Percentiles rank a stretch among this genome's conserved stretches.
Conservation (phyloP, 2,797 vertebrate species). For the Phalanger gymnotis region DNA sequence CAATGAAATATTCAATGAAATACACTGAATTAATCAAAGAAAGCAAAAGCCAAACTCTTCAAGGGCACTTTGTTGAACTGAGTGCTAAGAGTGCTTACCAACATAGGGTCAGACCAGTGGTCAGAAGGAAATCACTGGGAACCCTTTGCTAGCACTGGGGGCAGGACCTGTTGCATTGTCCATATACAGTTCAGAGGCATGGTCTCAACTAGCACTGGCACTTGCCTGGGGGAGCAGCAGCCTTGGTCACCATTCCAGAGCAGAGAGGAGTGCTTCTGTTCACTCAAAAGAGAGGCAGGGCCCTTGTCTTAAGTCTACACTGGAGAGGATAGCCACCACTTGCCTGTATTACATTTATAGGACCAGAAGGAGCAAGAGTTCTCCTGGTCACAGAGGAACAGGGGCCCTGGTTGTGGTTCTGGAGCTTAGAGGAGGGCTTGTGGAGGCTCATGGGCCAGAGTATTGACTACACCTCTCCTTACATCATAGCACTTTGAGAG, state of each 20-base stretch:
- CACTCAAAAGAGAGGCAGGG: not conserved
- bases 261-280: not conserved
- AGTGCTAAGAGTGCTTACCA: too few species aligned
- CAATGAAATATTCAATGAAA: too few species aligned
- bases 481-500: not conserved
- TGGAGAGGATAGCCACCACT: not conserved
- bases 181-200: not conserved
- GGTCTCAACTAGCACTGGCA: not conserved
- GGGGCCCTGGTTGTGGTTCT: not conserved
- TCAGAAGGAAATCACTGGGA: not conserved
- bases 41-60: too few species aligned
- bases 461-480: not conserved
- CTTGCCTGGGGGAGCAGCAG: not conserved
- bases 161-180: not conserved
- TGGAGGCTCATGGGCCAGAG: not conserved
- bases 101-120: not conserved
- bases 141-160: not conserved
- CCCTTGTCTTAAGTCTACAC: not conserved
- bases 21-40: too few species aligned
- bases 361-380: not conserved
- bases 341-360: not conserved
- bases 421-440: not conserved
- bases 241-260: not conserved
- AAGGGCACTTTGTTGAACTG: too few species aligned
- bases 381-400: not conserved